Base-by-base conservation (phyloP, 2,113 vertebrate genomes). In the Progne subis region DNA sequence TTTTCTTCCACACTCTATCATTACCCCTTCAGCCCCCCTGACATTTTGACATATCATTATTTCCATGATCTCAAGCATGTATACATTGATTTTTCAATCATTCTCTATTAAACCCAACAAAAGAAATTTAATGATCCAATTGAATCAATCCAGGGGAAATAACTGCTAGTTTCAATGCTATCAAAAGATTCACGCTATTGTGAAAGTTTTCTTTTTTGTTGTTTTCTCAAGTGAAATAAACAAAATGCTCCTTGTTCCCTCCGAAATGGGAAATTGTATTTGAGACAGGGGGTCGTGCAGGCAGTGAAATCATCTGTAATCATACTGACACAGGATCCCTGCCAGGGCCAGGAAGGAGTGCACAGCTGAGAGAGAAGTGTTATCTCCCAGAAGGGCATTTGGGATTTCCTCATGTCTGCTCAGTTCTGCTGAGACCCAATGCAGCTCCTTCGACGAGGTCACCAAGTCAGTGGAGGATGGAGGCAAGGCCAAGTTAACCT, bases 21-120 rank as follows among this genome's bases (percentile, higher is more conserved):
- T 98, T 98, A 97, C 94, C 90, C 88, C 96, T 96, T 98, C 97
- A 96, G 67, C 37, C 88, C 82, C 86, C 95, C 37, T 97, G 97
- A 98, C 98, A 98, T 96, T 97, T 98, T 98, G 97, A 98, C 96
- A 95, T 96, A 96, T 94, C 93, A 96, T 96, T 88, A 96, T 96
- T 97, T 97, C 92, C 94, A 95, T 97, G 90, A 97, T 97, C 92
- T 95, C 71, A 97, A 94, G 90, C 87, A 97, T 96, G 95, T 96
- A 95, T 96, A 96, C 81, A 96, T 98, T 96, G 97, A 97, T 98
- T 98, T 93, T 97, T 95, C 96, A 96, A 97, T 96, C 96, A 96
- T 97, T 92, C 71, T 94, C 96, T 96, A 97, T 96, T 96, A 96
- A 97, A 97, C 18, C 56, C 72, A 97, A 83, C 96, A 96, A 97